A percentile compares a stretch with the other conserved stretches of the same genome.
These are phyloP conservation scores for Geotrypetes seraphini DNA, from an alignment of 2,797 vertebrate genomes.

Conservation along the genomic window DNA sequence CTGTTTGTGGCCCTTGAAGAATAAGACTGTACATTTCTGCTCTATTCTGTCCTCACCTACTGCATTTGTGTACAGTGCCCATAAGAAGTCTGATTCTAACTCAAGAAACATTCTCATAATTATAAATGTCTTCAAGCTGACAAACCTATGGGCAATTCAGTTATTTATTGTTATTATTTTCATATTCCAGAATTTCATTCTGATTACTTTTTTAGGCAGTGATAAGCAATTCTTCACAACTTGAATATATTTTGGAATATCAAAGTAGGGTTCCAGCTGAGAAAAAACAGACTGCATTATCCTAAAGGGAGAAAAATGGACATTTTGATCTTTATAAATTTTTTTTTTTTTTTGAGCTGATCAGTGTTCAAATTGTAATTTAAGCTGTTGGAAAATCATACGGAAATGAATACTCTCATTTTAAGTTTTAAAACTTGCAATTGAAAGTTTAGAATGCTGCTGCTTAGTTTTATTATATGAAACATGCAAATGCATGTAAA, in stretches of 20 bases:
- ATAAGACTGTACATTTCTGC: too few relatives aligned
- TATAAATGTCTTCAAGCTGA: neutral
- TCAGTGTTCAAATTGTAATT: conserved; percentile 18
- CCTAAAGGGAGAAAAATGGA: conserved; percentile 19
- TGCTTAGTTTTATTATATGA: too few relatives aligned
- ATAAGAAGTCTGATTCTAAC: too few relatives aligned
- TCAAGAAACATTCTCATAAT: too few relatives aligned
- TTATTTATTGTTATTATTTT: neutral
- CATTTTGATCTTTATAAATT: conserved; percentile 25
- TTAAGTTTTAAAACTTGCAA: conserved; percentile 8
- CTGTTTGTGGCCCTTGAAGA: too few relatives aligned
- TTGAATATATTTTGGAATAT: conserved; percentile 5
- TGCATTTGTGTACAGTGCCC: too few relatives aligned
- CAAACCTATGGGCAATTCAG: rapidly evolving
- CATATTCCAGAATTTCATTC: neutral
- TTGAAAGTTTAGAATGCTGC: too few relatives aligned
- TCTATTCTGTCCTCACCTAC: too few relatives aligned
- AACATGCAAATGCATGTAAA: too few relatives aligned
- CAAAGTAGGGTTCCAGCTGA: conserved; percentile 17
- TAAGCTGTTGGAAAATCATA: conserved; percentile 16
- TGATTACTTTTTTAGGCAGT: conserved; percentile 1
- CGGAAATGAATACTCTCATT: conserved; percentile 28
- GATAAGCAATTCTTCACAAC: conserved; percentile 3
- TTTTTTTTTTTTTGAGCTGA: neutral
- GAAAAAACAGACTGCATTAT: conserved; percentile 27